Conservation (phyloP, 2,113 vertebrate genomes). For the Manacus vitellinus region DNA sequence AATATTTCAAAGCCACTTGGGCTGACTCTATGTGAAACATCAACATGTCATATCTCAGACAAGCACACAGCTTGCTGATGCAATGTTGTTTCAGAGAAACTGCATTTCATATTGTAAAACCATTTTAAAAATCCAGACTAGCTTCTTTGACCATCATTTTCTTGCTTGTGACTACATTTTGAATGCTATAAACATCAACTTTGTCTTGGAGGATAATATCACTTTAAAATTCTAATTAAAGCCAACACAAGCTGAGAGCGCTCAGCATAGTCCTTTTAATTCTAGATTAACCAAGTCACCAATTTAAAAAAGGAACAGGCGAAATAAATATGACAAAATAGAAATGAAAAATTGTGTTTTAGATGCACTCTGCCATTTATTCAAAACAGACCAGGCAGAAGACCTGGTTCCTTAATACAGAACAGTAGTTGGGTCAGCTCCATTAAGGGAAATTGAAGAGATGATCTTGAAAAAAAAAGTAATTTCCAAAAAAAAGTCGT, state of each 20-base stretch:
- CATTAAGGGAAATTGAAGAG: constrained; percentile 30
- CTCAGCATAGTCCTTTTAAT: not conserved
- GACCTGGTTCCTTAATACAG: constrained; percentile 32
- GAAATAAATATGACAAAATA: constrained; percentile 12
- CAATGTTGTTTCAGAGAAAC: not conserved
- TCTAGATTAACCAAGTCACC: not conserved
- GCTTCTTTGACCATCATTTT: not conserved
- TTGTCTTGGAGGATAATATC: not conserved
- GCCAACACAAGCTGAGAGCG: not conserved
- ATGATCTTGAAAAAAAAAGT: not conserved
- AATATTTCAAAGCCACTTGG: not conserved
- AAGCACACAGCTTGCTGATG: not conserved
- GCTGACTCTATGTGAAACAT: not conserved
- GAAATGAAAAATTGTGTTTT: not conserved
- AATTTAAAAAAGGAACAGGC: constrained; percentile 12
- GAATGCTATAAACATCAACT: not conserved
- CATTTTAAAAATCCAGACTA: not conserved
- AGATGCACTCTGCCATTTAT: constrained; percentile 3
- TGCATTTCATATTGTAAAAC: not conserved
- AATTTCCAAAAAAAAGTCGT: not conserved
- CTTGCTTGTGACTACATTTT: not conserved
- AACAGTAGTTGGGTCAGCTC: constrained; percentile 28
- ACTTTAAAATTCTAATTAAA: not conserved
- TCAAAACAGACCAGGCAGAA: constrained; percentile 34
- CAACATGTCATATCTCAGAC: not conserved